Percentiles rank a stretch among this genome's conserved stretches.
Conservation (phyloP, 2,113 vertebrate genomes). For the Vicugna pacos region DNA sequence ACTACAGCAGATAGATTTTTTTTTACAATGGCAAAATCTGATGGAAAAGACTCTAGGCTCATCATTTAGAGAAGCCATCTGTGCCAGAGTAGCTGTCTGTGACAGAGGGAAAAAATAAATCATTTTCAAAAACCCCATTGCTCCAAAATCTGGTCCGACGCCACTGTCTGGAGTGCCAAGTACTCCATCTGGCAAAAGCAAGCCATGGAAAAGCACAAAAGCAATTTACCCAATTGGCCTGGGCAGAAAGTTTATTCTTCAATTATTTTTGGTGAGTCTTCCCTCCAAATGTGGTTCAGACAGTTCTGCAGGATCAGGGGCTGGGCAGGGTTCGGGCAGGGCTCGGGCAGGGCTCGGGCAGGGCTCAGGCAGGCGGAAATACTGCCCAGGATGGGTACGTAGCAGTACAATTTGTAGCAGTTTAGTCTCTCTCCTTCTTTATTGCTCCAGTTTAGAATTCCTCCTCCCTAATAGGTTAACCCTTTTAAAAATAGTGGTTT, state of each 20-base stretch:
- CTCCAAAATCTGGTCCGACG: slow-evolving; percentile 61
- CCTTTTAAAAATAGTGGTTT: not conserved
- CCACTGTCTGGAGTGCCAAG: slow-evolving; percentile 32
- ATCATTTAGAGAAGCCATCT: slow-evolving; percentile 44
- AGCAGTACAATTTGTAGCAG: accelerated
- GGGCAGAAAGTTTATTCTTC: slow-evolving; percentile 63
- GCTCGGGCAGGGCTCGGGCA: not conserved
- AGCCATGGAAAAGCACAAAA: slow-evolving; percentile 77
- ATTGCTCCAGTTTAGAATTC: not conserved
- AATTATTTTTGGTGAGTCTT: slow-evolving; percentile 43
- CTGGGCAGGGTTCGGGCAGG: not conserved
- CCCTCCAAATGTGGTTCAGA: not conserved
- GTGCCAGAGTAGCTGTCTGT: slow-evolving; percentile 56
- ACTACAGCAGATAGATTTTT: not conserved
- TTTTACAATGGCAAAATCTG: slow-evolving; percentile 11
- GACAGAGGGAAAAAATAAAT: slow-evolving; percentile 59
- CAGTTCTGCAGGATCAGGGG: not conserved
- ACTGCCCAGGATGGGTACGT: not conserved
- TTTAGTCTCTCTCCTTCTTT: not conserved
- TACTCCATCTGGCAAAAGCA: slow-evolving; percentile 64
- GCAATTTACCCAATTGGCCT: slow-evolving; percentile 49
- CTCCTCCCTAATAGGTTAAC: not conserved
- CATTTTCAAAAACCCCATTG: slow-evolving; percentile 70
- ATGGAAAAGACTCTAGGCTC: slow-evolving; percentile 50
- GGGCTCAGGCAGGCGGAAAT: not conserved